These are phyloP conservation scores for Drosophila varians DNA, from an alignment of 1,140 invertebrate genomes.

Conservation along the genomic window DNA sequence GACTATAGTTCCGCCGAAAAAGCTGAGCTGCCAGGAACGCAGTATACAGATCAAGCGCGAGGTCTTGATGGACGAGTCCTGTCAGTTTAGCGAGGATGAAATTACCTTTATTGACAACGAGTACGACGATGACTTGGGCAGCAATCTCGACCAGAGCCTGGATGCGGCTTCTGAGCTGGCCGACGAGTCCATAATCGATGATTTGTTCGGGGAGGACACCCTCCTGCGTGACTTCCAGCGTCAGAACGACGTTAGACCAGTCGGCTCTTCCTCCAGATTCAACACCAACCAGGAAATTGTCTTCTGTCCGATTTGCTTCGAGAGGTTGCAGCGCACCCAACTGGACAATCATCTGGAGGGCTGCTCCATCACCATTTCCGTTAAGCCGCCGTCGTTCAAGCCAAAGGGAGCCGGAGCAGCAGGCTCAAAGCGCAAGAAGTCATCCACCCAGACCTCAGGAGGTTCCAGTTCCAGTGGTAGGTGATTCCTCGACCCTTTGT, in stretches of 20 bases:
- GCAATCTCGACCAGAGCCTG: not conserved
- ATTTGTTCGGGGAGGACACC: slow-evolving; percentile 61
- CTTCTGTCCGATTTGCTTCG: slow-evolving; percentile 83
- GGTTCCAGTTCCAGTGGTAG: not conserved
- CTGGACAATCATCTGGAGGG: slow-evolving; percentile 74
- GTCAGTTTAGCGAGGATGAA: slow-evolving; percentile 52
- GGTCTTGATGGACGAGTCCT: slow-evolving; percentile 67
- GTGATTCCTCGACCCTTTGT: slow-evolving; percentile 9
- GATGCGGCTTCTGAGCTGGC: slow-evolving; percentile 47
- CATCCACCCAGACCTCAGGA: not conserved
- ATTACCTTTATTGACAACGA: slow-evolving; percentile 79
- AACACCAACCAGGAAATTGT: slow-evolving; percentile 79
- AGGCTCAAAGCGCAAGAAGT: not conserved
- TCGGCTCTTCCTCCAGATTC: too few species aligned
- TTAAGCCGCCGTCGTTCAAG: slow-evolving; percentile 46
- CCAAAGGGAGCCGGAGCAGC: slow-evolving; percentile 2
- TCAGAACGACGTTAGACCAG: slow-evolving; percentile 60
- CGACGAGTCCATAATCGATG: slow-evolving; percentile 63
- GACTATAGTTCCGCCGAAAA: not conserved
- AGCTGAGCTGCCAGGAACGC: slow-evolving; percentile 48
- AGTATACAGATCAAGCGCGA: slow-evolving; percentile 65
- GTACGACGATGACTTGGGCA: slow-evolving; percentile 53
- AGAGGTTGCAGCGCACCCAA: slow-evolving; percentile 54
- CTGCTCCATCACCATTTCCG: slow-evolving; percentile 59
- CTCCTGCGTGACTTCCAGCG: slow-evolving; percentile 63